Conservation (phyloP, 2,113 vertebrate species). For the Podarcis muralis region DNA sequence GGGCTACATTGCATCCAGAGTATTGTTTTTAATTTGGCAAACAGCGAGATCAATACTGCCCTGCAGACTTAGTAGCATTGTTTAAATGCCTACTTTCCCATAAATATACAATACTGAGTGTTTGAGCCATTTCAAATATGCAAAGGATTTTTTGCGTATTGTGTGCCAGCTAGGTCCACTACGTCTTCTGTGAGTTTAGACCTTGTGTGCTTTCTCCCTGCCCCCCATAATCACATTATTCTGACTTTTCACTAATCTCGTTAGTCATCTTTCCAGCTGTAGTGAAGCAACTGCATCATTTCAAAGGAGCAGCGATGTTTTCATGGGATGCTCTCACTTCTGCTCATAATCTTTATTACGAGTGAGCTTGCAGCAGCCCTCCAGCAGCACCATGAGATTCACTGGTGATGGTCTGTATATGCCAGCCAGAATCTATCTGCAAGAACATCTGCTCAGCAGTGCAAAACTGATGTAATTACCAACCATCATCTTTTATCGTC, state of each 20-base stretch:
- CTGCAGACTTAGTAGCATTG: not conserved
- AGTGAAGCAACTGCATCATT: not conserved
- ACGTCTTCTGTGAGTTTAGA: not conserved
- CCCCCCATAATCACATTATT: not conserved
- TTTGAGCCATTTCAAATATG: not conserved
- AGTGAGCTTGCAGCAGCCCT: conserved; percentile 58
- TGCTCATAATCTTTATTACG: conserved; percentile 43
- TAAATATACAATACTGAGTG: not conserved
- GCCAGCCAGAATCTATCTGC: conserved; percentile 81
- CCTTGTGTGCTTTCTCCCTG: not conserved
- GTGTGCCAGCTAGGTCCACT: not conserved
- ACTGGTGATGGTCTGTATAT: conserved; percentile 72
- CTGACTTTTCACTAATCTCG: not conserved
- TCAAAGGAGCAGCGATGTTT: not conserved
- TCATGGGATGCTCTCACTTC: not conserved
- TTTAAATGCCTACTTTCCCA: not conserved
- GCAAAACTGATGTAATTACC: conserved; percentile 83
- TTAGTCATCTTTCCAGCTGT: not conserved
- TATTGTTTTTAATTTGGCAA: not conserved
- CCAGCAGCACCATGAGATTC: conserved; percentile 69
- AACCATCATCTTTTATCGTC: conserved; percentile 82
- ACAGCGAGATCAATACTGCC: not conserved
- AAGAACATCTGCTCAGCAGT: conserved; percentile 82
- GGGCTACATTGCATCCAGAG: not conserved
- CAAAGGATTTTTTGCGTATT: not conserved